phyloP scores from a whole-genome alignment of 2,113 vertebrate species.

The Phyllostomus hastatus region DNA sequence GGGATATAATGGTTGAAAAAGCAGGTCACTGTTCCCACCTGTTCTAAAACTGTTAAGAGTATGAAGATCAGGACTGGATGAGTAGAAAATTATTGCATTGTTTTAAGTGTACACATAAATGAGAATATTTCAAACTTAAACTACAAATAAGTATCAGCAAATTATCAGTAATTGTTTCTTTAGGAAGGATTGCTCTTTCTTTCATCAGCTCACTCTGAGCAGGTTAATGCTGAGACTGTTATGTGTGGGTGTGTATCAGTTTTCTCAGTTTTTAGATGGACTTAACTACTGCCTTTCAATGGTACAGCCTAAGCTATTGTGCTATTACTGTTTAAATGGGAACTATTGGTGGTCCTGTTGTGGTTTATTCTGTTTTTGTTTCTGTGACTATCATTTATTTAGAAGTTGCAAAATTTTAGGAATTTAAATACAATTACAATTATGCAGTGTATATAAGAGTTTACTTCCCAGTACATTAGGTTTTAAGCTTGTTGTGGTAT shows the following conservation, averaged over 20 bases:
- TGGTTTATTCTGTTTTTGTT: not conserved
- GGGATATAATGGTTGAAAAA: conserved; percentile 58
- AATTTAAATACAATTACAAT: conserved; percentile 14
- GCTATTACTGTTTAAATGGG: not conserved
- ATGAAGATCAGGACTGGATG: not conserved
- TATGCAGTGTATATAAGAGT: not conserved
- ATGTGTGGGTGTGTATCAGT: not conserved
- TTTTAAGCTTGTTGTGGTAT: conserved; percentile 21
- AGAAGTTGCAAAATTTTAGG: conserved; percentile 36
- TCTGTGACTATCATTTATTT: not conserved
- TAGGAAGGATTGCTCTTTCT: not conserved
- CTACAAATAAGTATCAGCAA: not conserved
- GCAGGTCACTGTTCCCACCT: conserved; percentile 48
- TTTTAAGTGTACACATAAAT: not conserved
- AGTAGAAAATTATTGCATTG: conserved; percentile 17
- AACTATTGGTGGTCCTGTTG: not conserved
- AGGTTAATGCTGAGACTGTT: not conserved
- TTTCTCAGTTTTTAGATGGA: not conserved
- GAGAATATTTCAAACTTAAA: not conserved
- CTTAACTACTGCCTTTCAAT: not conserved
- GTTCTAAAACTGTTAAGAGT: conserved; percentile 16
- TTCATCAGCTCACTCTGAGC: not conserved
- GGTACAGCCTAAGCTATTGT: not conserved
- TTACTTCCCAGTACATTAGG: not conserved
- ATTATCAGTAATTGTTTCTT: not conserved